phyloP scores from a whole-genome alignment of 2,113 vertebrate species.

The Daphoenositta chrysoptera region DNA sequence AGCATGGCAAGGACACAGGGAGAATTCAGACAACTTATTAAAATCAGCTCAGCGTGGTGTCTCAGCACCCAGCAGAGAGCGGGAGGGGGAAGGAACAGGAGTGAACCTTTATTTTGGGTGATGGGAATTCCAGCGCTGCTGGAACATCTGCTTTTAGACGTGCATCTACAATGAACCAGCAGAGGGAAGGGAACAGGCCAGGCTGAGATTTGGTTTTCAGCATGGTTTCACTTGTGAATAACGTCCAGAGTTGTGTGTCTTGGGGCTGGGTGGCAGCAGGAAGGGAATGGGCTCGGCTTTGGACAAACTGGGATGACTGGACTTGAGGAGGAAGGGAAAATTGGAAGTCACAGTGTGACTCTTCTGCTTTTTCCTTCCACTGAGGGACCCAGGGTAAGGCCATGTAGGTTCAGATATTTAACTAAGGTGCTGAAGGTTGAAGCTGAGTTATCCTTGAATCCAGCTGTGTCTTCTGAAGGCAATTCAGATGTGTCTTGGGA shows the following conservation, averaged over 20 bases:
- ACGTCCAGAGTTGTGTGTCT: rapidly evolving
- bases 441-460: background rate
- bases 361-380: background rate
- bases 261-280: background rate
- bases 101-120: background rate
- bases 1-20: background rate
- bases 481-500: background rate
- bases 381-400: background rate
- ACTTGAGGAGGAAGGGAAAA: background rate
- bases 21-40: background rate
- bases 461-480: background rate
- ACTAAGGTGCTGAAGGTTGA: background rate
- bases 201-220: background rate
- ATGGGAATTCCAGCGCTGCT: background rate
- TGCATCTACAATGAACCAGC: background rate
- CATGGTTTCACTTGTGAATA: background rate
- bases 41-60: background rate
- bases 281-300: rapidly evolving
- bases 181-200: background rate
- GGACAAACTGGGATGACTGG: background rate
- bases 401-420: background rate
- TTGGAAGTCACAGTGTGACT: background rate
- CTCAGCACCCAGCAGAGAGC: background rate
- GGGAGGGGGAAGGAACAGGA: background rate
- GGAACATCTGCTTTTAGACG: background rate